phyloP scores from a whole-genome alignment of 1,140 invertebrate genomes.

The Drosophila bifasciata region DNA sequence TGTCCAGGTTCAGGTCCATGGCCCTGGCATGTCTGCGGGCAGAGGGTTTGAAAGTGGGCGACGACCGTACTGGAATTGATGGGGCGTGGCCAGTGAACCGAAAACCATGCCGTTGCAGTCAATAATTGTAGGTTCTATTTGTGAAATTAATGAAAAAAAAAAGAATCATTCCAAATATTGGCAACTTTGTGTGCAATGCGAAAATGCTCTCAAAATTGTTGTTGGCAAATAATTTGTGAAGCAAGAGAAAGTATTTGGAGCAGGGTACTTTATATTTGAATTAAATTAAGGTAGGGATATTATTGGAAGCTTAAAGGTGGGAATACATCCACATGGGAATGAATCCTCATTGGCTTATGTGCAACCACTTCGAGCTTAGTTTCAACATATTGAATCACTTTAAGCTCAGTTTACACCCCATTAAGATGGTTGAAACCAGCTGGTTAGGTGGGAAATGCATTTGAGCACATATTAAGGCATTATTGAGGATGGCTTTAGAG shows the following conservation, averaged over 20 bases:
- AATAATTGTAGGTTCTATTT: slow-evolving; percentile 27
- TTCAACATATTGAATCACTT: too few species aligned
- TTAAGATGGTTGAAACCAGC: too few species aligned
- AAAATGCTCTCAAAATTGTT: slow-evolving; percentile 1
- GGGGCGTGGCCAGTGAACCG: slow-evolving; percentile 14
- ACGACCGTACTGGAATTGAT: slow-evolving; percentile 7
- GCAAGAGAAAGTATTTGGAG: neutral
- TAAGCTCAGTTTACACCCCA: too few species aligned
- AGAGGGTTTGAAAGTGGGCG: neutral
- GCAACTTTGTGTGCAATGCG: slow-evolving; percentile 14
- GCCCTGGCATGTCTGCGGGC: too few species aligned
- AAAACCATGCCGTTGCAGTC: neutral
- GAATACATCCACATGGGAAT: too few species aligned
- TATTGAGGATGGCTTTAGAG: too few species aligned
- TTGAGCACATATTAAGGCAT: too few species aligned
- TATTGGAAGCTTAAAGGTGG: too few species aligned
- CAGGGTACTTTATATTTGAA: neutral
- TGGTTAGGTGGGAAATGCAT: too few species aligned
- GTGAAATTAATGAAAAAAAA: neutral
- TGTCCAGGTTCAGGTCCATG: neutral
- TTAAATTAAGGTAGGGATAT: neutral
- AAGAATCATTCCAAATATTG: neutral
- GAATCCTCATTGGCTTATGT: too few species aligned
- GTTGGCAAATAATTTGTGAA: neutral
- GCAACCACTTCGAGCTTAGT: too few species aligned